Evolutionary conservation across 2,113 vertebrate genomes (phyloP).

Genomic region (Xerus inauris): DNA sequence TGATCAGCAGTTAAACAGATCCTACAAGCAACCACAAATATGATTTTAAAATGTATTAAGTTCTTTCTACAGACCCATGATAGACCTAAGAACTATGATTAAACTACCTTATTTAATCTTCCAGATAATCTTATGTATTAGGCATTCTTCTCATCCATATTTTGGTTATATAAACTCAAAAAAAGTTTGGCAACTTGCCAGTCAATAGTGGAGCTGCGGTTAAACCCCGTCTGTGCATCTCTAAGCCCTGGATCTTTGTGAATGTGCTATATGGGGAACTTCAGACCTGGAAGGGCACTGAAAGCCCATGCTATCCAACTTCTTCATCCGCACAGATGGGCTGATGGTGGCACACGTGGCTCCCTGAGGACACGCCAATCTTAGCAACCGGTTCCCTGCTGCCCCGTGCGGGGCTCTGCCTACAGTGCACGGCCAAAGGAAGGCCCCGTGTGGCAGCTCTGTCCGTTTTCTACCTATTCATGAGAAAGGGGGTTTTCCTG

Average conservation of each 20-base stretch:
- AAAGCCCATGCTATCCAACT: neutral
- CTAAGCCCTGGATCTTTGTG: neutral
- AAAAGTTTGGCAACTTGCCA: no score
- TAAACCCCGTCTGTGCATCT: fast-evolving
- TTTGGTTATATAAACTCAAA: neutral
- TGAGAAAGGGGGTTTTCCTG: neutral
- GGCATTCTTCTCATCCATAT: neutral
- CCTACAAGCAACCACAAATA: neutral
- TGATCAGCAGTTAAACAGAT: neutral
- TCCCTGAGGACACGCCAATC: neutral
- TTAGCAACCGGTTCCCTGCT: neutral
- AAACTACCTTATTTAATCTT: no score
- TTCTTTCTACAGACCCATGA: neutral
- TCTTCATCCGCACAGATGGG: neutral
- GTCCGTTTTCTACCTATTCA: neutral
- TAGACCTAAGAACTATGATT: neutral
- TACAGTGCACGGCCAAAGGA: neutral
- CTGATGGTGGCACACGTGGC: neutral
- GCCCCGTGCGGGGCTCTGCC: neutral
- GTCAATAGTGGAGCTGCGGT: neutral
- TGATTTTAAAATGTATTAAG: neutral
- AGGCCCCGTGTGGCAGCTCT: neutral
- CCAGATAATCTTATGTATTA: neutral
- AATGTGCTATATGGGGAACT: no score
- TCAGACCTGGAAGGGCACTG: no score